Evolutionary conservation across 2,888 invertebrate species (phyloP), one percentile per base, ranked within the genome.

Genomic region (Oxytorus armatus): DNA sequence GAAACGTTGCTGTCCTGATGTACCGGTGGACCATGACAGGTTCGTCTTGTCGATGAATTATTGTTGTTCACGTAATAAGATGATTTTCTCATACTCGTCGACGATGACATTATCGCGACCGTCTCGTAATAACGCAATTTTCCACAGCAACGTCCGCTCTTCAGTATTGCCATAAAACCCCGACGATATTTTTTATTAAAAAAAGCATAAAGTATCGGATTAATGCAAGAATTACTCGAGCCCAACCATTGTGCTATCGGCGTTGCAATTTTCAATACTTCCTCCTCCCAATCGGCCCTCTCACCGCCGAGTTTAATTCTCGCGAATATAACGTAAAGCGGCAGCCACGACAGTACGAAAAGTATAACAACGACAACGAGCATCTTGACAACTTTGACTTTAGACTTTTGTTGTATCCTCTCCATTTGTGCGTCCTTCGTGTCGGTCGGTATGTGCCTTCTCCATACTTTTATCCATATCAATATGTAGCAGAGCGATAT

Each of bases 371-470:
- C 98, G 16, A 96, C 97, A 0, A 98, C 96, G 78, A 98, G 93
- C 98, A 98, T 98, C 93, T 98, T 98, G 21, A 98, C 96, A 51
- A 98, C 98, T 92, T 98, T 98, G 44, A 98, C 96, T 93, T 98
- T 98, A 51, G 98, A 98, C 92, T 97, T 97, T 88, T 98, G 97
- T 90, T 97, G 97, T 95, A 98, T 96, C 84, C 96, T 94, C 91
- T 97, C 97, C 96, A 97, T 96, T 89, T 97, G 97, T 3, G 96
- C 97, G 88, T 97, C 97, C 92, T 97, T 97, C 11, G 97, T 96
- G 89, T 98, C 97, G 0, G 97, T 96, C 0, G 98, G 98, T 84
- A 98, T 98, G 83, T 96, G 94, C 42, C 98, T 93, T 82, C 96
- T 95, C 94, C 96, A 97, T 5, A 98, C 97, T 85, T 97, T 97